Evolutionary conservation across 53 echinoderm and acorn worm species (phyloP).

Genomic region (Echinarachnius parma): DNA sequence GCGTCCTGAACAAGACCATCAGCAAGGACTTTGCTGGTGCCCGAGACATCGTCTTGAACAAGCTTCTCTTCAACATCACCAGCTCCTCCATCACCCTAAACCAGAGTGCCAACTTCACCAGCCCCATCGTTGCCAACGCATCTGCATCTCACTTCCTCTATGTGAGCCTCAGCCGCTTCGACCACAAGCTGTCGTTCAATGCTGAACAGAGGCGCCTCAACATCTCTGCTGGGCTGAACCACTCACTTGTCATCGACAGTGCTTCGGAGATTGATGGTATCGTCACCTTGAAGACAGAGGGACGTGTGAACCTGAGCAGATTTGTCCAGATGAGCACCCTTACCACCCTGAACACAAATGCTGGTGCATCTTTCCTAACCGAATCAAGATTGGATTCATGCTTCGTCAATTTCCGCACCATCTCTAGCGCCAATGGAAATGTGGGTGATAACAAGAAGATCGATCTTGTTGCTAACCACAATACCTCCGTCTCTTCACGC

Average conservation of each 20-base stretch:
- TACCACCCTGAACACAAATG: conserved; percentile 5
- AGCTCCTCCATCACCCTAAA: conserved; percentile 57
- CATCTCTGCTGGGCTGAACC: conserved; percentile 18
- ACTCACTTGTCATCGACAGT: conserved; percentile 7
- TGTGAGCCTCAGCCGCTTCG: conserved; percentile 10
- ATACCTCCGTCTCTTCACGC: conserved; percentile 33
- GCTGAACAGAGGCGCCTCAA: conserved; percentile 21
- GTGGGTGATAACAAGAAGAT: neutral
- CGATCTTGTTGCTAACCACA: conserved; percentile 31
- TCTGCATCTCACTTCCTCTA: conserved; percentile 62
- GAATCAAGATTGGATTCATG: neutral
- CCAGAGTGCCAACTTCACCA: conserved; percentile 35
- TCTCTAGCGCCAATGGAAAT: conserved; percentile 11
- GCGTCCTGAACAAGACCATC: conserved; percentile 58
- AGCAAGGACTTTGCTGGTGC: conserved; percentile 44
- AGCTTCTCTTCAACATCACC: conserved; percentile 48
- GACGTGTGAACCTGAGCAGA: neutral
- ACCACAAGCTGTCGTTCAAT: conserved; percentile 7
- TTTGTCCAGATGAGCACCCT: conserved; percentile 14
- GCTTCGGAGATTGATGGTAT: neutral
- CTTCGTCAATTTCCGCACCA: neutral
- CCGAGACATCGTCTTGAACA: conserved; percentile 26
- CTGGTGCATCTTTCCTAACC: neutral
- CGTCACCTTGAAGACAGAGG: conserved; percentile 2
- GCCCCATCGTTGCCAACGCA: conserved; percentile 59